A percentile compares a stretch with the other conserved stretches of the same genome.
Conservation (phyloP, 2,113 vertebrate species). For the Podarcis cretensis region DNA sequence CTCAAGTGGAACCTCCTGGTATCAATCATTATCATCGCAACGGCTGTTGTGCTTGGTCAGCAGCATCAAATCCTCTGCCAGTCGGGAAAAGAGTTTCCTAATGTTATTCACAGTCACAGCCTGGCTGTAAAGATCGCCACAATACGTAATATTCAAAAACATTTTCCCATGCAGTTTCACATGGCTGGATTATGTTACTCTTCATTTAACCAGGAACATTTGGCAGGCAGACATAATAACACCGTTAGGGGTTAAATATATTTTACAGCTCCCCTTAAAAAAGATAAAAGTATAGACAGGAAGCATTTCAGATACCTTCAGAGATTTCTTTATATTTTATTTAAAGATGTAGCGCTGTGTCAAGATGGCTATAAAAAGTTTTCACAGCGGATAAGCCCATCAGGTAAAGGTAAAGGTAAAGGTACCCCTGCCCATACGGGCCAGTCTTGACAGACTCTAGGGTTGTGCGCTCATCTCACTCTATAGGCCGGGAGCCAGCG, state of each 20-base stretch:
- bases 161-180: slow-evolving; percentile 1
- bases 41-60: slow-evolving; percentile 3
- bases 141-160: slow-evolving; percentile 19
- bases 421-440: too few relatives aligned
- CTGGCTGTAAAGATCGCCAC: background rate
- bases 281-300: slow-evolving; percentile 36
- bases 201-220: slow-evolving; percentile 4
- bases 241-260: slow-evolving; percentile 24
- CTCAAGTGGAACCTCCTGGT: background rate
- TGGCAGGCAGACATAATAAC: background rate
- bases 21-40: background rate
- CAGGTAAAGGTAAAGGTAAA: too few relatives aligned
- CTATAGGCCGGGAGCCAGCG: too few relatives aligned
- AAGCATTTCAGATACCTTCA: slow-evolving; percentile 9
- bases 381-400: slow-evolving; percentile 61
- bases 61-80: background rate
- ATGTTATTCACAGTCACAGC: slow-evolving; percentile 5
- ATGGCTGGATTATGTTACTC: slow-evolving; percentile 13
- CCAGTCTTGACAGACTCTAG: too few relatives aligned
- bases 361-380: slow-evolving; percentile 62
- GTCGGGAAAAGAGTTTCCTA: slow-evolving; percentile 33
- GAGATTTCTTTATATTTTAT: background rate
- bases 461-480: too few relatives aligned
- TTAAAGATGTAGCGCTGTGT: slow-evolving; percentile 30
- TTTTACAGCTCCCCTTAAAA: slow-evolving; percentile 37